A percentile compares a stretch with the other conserved stretches of the same genome.
Conservation (phyloP, 2,797 vertebrate species). For the Scarus forsteni region DNA sequence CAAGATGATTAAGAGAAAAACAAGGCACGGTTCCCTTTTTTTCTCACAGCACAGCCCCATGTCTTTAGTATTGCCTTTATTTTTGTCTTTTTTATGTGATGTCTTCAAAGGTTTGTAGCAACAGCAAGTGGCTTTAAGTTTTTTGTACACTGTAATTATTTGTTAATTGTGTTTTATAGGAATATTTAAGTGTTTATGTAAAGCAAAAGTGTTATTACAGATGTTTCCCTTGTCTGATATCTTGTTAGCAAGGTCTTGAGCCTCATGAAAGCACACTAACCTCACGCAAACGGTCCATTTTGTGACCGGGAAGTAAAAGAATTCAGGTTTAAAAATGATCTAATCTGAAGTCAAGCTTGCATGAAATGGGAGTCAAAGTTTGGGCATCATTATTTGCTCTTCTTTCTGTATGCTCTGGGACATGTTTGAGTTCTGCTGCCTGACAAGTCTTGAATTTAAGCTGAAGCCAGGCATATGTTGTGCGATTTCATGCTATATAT, state of each 20-base stretch:
- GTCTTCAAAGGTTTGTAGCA: conserved; percentile 59
- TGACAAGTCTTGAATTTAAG: conserved; percentile 30
- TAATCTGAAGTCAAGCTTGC: background rate
- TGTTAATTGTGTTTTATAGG: conserved; percentile 64
- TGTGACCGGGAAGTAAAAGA: background rate
- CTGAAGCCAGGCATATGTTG: background rate
- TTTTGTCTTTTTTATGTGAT: conserved; percentile 44
- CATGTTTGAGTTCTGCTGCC: conserved; percentile 50
- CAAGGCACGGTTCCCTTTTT: conserved; percentile 21
- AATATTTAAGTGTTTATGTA: conserved; percentile 68
- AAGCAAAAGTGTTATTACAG: conserved; percentile 32
- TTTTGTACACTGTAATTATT: conserved; percentile 72
- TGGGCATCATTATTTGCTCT: conserved; percentile 7
- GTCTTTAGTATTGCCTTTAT: conserved; percentile 57
- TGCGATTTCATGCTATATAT: too few relatives aligned
- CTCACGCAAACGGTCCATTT: conserved; percentile 29
- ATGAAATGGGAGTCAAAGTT: conserved; percentile 18
- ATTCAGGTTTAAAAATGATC: conserved; percentile 9
- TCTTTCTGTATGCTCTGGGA: conserved; percentile 41
- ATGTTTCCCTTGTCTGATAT: conserved; percentile 23
- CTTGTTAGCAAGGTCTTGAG: conserved; percentile 32
- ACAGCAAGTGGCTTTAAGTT: conserved; percentile 62
- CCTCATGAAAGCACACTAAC: conserved; percentile 40
- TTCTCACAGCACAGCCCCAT: conserved; percentile 60
- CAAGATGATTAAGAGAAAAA: conserved; percentile 35